Evolutionary conservation across 2,113 vertebrate species (phyloP).

Genomic region (zebrafish (Danio rerio)): GRCz12tu NC_133191.1:43810001-43810500

Average conservation of each 20-base stretch:
- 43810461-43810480: neutral
- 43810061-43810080: neutral
- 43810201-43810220: neutral
- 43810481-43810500: neutral
- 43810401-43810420: neutral
- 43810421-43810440: neutral
- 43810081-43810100: neutral
- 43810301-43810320: neutral
- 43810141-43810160: constrained; percentile 7
- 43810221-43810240: constrained; percentile 1
- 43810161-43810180: neutral
- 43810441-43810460: neutral
- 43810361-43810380: neutral
- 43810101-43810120: neutral
- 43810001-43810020: neutral
- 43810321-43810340: neutral
- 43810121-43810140: neutral
- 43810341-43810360: neutral
- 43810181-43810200: neutral
- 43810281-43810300: neutral
- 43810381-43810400: neutral
- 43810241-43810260: neutral
- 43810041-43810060: neutral
- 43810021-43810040: neutral
- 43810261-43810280: neutral